A percentile compares a stretch with the other conserved stretches of the same genome.
Evolutionary conservation across 2,797 vertebrate genomes (phyloP).

Genomic region (Etheostoma perlongum): DNA sequence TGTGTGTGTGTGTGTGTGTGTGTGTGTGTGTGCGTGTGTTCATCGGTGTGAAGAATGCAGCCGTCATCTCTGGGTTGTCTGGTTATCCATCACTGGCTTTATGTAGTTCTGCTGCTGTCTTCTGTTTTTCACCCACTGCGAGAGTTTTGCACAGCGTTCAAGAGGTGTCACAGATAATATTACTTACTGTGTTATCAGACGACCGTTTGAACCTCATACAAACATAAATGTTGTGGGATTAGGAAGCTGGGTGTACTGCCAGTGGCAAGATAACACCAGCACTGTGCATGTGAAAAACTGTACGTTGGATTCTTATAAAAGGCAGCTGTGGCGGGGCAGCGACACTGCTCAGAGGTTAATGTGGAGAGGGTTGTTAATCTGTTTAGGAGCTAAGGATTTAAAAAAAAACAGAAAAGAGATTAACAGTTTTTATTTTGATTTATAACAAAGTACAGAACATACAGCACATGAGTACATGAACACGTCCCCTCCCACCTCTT

Average conservation of each 20-base stretch:
- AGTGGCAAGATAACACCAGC: constrained; percentile 2
- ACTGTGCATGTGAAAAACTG: constrained; percentile 11
- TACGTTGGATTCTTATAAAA: constrained; percentile 2
- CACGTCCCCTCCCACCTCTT: too few species aligned
- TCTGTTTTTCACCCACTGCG: constrained; percentile 29
- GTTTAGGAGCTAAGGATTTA: constrained; percentile 17
- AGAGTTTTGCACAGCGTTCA: constrained; percentile 23
- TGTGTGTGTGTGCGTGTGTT: constrained; percentile 8
- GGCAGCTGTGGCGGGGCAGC: not conserved
- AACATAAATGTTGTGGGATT: constrained; percentile 38
- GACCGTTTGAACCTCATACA: constrained; percentile 38
- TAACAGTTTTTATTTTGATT: too few species aligned
- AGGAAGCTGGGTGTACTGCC: constrained; percentile 21
- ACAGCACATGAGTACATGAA: too few species aligned
- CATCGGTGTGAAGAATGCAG: constrained; percentile 59
- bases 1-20: not conserved
- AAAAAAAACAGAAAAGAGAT: too few species aligned
- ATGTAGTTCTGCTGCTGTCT: constrained; percentile 37
- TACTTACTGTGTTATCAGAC: constrained; percentile 50
- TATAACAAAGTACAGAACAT: too few species aligned
- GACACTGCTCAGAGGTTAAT: not conserved
- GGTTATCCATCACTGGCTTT: constrained; percentile 62
- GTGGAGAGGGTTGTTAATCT: constrained; percentile 25
- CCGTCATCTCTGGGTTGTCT: constrained; percentile 44
- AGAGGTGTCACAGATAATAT: constrained; percentile 57